These are phyloP conservation scores for Onychomys torridus DNA, from an alignment of 2,797 vertebrate genomes.

Conservation along the genomic window DNA sequence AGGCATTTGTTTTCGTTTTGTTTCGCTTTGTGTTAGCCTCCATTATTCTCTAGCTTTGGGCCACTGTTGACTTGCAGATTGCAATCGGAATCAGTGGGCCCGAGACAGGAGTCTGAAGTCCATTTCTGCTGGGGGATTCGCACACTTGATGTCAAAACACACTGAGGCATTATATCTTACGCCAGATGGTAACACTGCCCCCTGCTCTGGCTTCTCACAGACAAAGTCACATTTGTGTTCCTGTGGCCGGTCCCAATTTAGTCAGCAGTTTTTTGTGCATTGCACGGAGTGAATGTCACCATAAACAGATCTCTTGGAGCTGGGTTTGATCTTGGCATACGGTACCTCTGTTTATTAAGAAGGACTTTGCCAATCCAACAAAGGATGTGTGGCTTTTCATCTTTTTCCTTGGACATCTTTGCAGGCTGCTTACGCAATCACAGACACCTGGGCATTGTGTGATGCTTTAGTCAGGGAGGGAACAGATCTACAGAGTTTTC, in stretches of 20 bases:
- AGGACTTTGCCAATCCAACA: slow-evolving; percentile 68
- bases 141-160: slow-evolving; percentile 68
- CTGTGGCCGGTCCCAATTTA: slow-evolving; percentile 17
- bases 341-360: slow-evolving; percentile 38
- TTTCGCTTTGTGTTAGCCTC: slow-evolving; percentile 51
- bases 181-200: slow-evolving; percentile 71
- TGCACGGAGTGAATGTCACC: not conserved
- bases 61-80: slow-evolving; percentile 61
- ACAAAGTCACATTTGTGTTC: slow-evolving; percentile 77
- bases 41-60: slow-evolving; percentile 13
- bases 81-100: slow-evolving; percentile 34
- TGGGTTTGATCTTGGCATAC: slow-evolving; percentile 52
- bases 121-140: slow-evolving; percentile 50
- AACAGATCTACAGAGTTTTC: slow-evolving; percentile 21
- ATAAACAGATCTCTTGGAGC: slow-evolving; percentile 60
- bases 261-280: slow-evolving; percentile 68
- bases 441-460: slow-evolving; percentile 41
- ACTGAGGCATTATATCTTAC: slow-evolving; percentile 77
- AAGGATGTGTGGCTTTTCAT: slow-evolving; percentile 41
- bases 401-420: slow-evolving; percentile 30
- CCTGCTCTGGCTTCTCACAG: slow-evolving; percentile 2
- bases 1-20: slow-evolving; percentile 41
- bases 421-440: not conserved
- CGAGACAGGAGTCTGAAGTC: not conserved
- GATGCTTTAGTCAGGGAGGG: slow-evolving; percentile 51